Evolutionary conservation across 2,888 invertebrate species (phyloP).

Genomic region (Trissolcus brochymenae): DNA sequence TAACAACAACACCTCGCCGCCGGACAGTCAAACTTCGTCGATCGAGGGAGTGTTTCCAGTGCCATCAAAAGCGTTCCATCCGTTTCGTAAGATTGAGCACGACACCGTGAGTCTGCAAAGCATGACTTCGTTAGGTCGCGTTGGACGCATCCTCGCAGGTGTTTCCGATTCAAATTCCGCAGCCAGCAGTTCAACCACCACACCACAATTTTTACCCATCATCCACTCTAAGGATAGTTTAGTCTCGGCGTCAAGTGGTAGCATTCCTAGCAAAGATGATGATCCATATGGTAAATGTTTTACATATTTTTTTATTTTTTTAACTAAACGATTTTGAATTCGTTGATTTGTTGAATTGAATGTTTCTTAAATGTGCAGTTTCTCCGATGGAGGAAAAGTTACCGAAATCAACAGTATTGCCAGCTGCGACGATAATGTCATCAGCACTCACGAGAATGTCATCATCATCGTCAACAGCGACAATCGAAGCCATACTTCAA

Average conservation of each 20-base stretch:
- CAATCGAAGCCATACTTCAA: constrained; percentile 77
- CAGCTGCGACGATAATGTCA: constrained; percentile 3
- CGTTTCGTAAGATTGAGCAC: constrained; percentile 91
- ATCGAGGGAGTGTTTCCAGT: constrained; percentile 86
- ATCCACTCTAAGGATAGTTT: constrained; percentile 68
- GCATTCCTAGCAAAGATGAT: constrained; percentile 72
- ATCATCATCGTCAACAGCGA: constrained; percentile 44
- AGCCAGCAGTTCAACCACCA: constrained; percentile 65
- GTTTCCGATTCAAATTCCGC: constrained; percentile 72
- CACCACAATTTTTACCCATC: constrained; percentile 62
- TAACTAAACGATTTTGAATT: neutral
- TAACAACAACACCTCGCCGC: constrained; percentile 80
- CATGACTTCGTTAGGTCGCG: constrained; percentile 90
- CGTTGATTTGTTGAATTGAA: neutral
- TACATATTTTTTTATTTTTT: neutral
- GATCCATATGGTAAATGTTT: constrained; percentile 70
- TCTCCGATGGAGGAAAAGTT: constrained; percentile 66
- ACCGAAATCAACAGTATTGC: constrained; percentile 24
- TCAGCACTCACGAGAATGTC: constrained; percentile 16
- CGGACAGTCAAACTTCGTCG: constrained; percentile 87
- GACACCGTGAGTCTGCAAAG: constrained; percentile 92
- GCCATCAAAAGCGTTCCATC: constrained; percentile 83
- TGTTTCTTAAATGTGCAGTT: constrained; percentile 25
- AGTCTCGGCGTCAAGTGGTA: constrained; percentile 68
- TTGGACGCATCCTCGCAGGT: constrained; percentile 87